A percentile compares a stretch with the other conserved stretches of the same genome.
phyloP scores from a whole-genome alignment of 92 coral and sea anemone genomes.

The Nematostella vectensis region DNA sequence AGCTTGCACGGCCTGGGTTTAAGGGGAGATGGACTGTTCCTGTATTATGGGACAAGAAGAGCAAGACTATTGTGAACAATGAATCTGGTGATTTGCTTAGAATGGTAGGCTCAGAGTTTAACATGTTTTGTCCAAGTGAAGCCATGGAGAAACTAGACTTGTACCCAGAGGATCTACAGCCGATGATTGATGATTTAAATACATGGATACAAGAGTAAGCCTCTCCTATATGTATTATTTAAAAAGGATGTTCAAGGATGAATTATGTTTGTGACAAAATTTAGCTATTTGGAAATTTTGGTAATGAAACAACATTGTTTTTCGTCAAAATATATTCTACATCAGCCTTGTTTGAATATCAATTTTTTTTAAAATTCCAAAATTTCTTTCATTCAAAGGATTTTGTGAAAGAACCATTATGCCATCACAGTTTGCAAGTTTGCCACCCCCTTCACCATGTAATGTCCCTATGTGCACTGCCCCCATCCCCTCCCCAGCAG shows the following conservation, averaged over 20 bases:
- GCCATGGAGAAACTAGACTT: slow-evolving; percentile 66
- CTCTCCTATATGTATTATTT: not conserved
- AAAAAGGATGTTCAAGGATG: not conserved
- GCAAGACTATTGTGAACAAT: slow-evolving; percentile 60
- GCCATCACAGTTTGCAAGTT: too few species aligned
- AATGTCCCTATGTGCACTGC: too few species aligned
- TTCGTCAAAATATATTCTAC: too few species aligned
- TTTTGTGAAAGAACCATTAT: too few species aligned
- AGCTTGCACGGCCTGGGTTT: slow-evolving; percentile 44
- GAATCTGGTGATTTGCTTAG: slow-evolving; percentile 86
- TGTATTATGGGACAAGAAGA: slow-evolving; percentile 70
- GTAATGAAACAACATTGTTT: not conserved
- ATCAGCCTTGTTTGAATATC: too few species aligned
- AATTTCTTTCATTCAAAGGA: too few species aligned
- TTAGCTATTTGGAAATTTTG: not conserved
- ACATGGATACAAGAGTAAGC: slow-evolving; percentile 84
- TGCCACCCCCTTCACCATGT: too few species aligned
- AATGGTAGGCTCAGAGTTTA: slow-evolving; percentile 74
- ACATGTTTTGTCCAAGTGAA: slow-evolving; percentile 61
- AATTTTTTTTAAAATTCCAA: too few species aligned
- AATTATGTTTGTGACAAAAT: not conserved
- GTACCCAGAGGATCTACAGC: slow-evolving; percentile 52
- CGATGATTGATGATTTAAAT: slow-evolving; percentile 66
- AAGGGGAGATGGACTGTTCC: slow-evolving; percentile 67
- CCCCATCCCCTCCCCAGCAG: too few species aligned